Evolutionary conservation across 1,140 invertebrate genomes (phyloP).

Genomic region (Hestina assimilis): DNA sequence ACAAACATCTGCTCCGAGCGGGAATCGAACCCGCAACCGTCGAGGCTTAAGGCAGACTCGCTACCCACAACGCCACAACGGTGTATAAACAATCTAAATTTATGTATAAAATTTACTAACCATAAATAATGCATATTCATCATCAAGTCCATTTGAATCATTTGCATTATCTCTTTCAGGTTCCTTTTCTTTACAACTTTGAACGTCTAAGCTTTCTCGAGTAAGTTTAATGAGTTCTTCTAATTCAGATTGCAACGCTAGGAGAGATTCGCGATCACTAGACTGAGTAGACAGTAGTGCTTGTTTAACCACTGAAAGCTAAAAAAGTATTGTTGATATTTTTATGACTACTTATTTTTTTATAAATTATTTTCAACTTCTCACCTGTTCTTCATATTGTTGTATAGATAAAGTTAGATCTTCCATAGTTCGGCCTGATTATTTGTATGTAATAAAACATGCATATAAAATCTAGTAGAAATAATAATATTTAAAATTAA

Average conservation of each 20-base stretch:
- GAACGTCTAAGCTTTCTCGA: constrained; percentile 76
- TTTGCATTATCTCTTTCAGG: constrained; percentile 21
- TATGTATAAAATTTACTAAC: constrained; percentile 54
- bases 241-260: constrained; percentile 81
- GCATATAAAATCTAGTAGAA: too few relatives aligned
- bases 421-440: constrained; percentile 37
- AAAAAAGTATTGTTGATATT: constrained; percentile 26
- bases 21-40: too few relatives aligned
- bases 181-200: constrained; percentile 24
- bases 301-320: constrained; percentile 82
- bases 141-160: constrained; percentile 68
- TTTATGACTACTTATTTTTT: background rate
- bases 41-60: too few relatives aligned
- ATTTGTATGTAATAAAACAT: background rate
- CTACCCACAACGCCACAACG: too few relatives aligned
- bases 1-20: too few relatives aligned
- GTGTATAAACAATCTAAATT: too few relatives aligned
- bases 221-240: constrained; percentile 83
- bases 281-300: constrained; percentile 75
- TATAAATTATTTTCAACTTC: background rate
- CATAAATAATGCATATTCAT: constrained; percentile 86
- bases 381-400: constrained; percentile 79
- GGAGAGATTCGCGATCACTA: constrained; percentile 79
- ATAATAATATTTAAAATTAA: too few relatives aligned
- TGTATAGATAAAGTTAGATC: constrained; percentile 60